Evolutionary conservation across 2,113 vertebrate genomes (phyloP), one percentile per base, ranked within the genome.

Genomic region (Zosterops lateralis): DNA sequence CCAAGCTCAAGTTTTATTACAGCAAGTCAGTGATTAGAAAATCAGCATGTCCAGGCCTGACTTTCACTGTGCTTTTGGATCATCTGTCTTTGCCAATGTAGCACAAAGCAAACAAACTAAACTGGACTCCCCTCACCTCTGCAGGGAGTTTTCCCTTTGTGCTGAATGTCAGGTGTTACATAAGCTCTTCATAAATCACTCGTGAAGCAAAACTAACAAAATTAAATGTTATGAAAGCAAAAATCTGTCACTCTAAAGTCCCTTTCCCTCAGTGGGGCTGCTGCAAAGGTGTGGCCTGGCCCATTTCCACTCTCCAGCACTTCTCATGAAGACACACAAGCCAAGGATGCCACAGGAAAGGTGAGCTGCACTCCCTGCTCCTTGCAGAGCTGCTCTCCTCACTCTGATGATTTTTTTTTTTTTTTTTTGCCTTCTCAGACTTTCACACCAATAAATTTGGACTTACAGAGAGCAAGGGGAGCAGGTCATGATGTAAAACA

Each of bases 131-230:
- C 24, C 53, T 85, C 47, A 65, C 15, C 58, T 54, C 74, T 34
- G 65, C 57, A 16, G 26, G 51, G 53, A 79, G 58, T 66, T 93
- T n/a, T 87, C 47, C 54, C 87, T 62, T 31, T 66, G 26, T 51
- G 51, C 38, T 24, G 18, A n/a, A 71, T 29, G 44, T n/a, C 78
- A 89, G 51, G 14, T 34, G 70, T 90, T 87, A 82, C 57, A 72
- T 28, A 77, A 95, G 64, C 50, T 40, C 20, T 48, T 95, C 66
- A 75, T 72, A 89, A 95, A 79, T 77, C 87, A 91, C 77, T 76
- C 1, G 0, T 58, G 60, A 74, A 89, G 56, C 24, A 83, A 91
- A 91, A 66, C 22, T 11, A 88, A 32, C 54, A 44, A 66, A 29
- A 18, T 17, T 21, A 44, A 78, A 13, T 3, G 19, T 83, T 91